Conservation (phyloP, 2,888 invertebrate species). For the Drosophila niveifrons region DNA sequence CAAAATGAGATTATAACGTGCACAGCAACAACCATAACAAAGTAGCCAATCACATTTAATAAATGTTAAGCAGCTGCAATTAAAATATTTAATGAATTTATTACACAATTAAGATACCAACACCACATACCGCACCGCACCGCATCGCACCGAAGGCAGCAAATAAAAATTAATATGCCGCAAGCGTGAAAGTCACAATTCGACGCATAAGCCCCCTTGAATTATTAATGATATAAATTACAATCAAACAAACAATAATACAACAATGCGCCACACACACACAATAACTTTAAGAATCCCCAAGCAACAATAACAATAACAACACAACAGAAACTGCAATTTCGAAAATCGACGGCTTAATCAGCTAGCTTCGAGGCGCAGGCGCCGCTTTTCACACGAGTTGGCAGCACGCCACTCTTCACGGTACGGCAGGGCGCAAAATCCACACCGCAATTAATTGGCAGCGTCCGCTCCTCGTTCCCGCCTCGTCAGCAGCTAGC, state of each 20-base stretch:
- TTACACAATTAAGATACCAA: slow-evolving; percentile 70
- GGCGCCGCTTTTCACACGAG: slow-evolving; percentile 77
- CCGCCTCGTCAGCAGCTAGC: not conserved
- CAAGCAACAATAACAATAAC: slow-evolving; percentile 1
- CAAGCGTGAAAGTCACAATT: slow-evolving; percentile 73
- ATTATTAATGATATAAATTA: slow-evolving; percentile 70
- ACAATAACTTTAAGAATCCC: slow-evolving; percentile 13
- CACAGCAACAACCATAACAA: slow-evolving; percentile 16
- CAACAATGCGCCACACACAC: slow-evolving; percentile 10
- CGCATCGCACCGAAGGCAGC: slow-evolving; percentile 18
- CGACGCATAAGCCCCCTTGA: slow-evolving; percentile 50
- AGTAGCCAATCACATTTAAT: slow-evolving; percentile 37
- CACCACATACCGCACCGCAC: slow-evolving; percentile 12
- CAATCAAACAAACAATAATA: slow-evolving; percentile 26
- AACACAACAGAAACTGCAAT: slow-evolving; percentile 13
- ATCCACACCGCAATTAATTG: slow-evolving; percentile 41
- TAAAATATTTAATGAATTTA: slow-evolving; percentile 76
- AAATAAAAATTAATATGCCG: slow-evolving; percentile 65
- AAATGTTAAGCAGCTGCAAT: slow-evolving; percentile 70
- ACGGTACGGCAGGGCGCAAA: slow-evolving; percentile 1
- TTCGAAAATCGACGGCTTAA: slow-evolving; percentile 51
- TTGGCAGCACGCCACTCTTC: slow-evolving; percentile 63
- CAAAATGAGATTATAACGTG: slow-evolving; percentile 37
- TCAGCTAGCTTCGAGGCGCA: slow-evolving; percentile 56
- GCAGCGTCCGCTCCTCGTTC: slow-evolving; percentile 5